Base-by-base conservation (phyloP, 2,797 vertebrate genomes). In the Muscicapa comitata region DNA sequence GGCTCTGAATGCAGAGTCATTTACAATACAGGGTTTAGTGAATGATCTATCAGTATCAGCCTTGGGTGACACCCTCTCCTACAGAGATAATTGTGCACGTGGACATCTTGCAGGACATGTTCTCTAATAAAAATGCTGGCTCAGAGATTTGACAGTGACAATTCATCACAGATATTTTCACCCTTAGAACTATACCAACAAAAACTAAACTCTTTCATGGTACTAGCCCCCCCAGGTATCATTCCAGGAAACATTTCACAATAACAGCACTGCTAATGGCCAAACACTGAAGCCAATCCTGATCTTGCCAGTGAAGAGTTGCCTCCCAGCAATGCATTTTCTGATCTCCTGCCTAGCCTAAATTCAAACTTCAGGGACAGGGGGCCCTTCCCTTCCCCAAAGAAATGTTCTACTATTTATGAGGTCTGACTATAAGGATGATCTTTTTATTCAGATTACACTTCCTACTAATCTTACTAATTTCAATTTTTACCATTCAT, bases 201-300 rank as follows among this genome's bases (percentile, higher is more conserved):
- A 85, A 95, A 53, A 0, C 7, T 8, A 20, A 63, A 53, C 24
- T 9, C 15, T 31, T 90, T 83, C 74, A 78, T 24, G n/a, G 72
- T 45, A 33, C 33, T 78, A 83, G 42, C 26, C 13, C 9, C 65
- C 5, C 13, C 12, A 17, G 4, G 29, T 17, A 71, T 55, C 33
- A 62, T 65, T 89, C 50, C 48, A 87, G 84, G 75, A 94, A 96
- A 81, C 10, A 78, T 75, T 92, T 93, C 57, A 84, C 82, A 53
- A 19, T 57, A 84, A 67, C 14, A 78, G 28, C 43, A 54, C 47
- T 3, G 4, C 59, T 71, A 65, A 91, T 0, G 3, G 81, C 31
- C 84, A 91, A 72, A 80, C 45, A 51, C 19, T 70, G 66, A 38
- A 85, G 47, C 47, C 81, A 88, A 16, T 61, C 67, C 59, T 50